Evolutionary conservation across 2,888 invertebrate species (phyloP), one percentile per base, ranked within the genome.

Genomic region (Tubulanus polymorphus): DNA sequence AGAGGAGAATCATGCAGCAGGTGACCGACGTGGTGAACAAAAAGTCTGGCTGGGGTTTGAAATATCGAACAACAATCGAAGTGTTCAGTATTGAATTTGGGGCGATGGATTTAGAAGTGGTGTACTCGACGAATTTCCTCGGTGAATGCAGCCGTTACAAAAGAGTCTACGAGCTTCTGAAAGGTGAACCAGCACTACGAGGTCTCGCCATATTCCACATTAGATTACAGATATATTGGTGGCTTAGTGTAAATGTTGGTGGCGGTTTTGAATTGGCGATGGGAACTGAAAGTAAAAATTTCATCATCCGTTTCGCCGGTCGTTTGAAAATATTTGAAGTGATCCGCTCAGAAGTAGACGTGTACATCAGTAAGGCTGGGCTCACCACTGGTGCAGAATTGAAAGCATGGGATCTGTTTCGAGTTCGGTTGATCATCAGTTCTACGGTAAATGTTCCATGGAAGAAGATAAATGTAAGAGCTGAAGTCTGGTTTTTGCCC

Each of bases 321-420:
- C 15, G 37, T 35, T 26, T 48, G 37, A 23, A 35, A 41, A 12
- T 59, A 51, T 28, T 12, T 12, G 41, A 47, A 41, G 37, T 48
- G 12, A 47, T 63, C 3, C n/a, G 15, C 18, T 29, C 37, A 1
- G 51, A 51, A 6, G 54, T 32, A 10, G 63, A 64, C 47, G 20
- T 62, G 0, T 57, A 62, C 23, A 51, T 64, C 0, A 55, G 35
- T 10, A 56, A 26, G n/a, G 52, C 48, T 28, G 57, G 62, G 8
- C 5, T 63, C 0, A 50, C 52, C 29, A 25, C 56, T 3, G 51
- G 54, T 46, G n/a, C 57, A 2, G 61, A 61, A 56, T 58, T 54
- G n/a, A 57, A 57, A 28, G 25, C 62, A 25, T 64, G 59, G 59
- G 49, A 48, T 18, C 41, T 58, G 10, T 62, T 60, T 28, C 15